phyloP scores from a whole-genome alignment of 2,113 vertebrate species.

The Falco punctatus region DNA sequence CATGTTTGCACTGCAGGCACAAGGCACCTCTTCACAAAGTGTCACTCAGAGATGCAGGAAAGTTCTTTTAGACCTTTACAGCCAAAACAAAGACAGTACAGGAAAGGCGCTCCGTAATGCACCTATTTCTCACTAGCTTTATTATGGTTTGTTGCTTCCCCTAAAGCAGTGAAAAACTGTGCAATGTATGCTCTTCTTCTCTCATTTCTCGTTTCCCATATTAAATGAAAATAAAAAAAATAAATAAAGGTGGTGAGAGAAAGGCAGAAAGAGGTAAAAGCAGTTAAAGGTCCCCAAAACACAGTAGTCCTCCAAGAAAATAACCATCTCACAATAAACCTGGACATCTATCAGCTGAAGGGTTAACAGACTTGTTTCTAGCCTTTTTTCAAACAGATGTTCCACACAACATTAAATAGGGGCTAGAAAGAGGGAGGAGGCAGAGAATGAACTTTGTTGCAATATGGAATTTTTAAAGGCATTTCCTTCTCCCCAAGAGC shows the following conservation, averaged over 20 bases:
- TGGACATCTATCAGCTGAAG: background rate
- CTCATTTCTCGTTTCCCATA: background rate
- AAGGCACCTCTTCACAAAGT: background rate
- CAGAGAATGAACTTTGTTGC: background rate
- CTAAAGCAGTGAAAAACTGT: background rate
- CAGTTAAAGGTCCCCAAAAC: background rate
- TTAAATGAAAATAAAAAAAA: background rate
- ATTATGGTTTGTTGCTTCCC: background rate
- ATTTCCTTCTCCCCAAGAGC: constrained; percentile 70
- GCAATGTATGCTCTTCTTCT: background rate
- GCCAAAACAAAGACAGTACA: background rate
- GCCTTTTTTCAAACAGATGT: constrained; percentile 39
- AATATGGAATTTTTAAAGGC: constrained; percentile 69
- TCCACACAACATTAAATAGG: constrained; percentile 26
- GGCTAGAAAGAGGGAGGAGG: background rate
- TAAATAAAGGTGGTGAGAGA: background rate
- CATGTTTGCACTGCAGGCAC: fast-evolving
- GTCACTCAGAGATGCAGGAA: background rate
- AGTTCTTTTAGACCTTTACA: background rate
- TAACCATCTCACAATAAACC: background rate
- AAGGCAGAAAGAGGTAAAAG: background rate
- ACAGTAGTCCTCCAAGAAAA: background rate
- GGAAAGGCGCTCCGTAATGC: background rate
- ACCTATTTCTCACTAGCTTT: background rate
- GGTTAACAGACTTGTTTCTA: constrained; percentile 51